A percentile compares a stretch with the other conserved stretches of the same genome.
Conservation (phyloP, 2,888 invertebrate species). For the Thyatira batis region DNA sequence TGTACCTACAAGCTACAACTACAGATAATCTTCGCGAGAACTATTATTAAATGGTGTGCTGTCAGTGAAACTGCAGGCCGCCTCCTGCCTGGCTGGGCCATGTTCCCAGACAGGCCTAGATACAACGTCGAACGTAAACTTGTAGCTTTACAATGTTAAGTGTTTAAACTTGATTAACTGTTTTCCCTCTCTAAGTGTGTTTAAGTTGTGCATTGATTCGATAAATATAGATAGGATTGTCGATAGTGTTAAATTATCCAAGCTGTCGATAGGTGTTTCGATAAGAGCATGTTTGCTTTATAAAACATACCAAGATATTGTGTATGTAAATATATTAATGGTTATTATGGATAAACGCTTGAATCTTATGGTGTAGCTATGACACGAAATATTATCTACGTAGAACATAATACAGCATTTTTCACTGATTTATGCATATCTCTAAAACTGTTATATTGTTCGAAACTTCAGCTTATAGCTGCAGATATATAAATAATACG, state of each 20-base stretch:
- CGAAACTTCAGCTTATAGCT: too few species aligned
- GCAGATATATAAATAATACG: neutral
- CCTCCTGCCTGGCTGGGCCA: slow-evolving; percentile 37
- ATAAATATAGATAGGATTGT: neutral
- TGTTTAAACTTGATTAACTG: slow-evolving; percentile 20
- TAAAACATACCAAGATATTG: neutral
- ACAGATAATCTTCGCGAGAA: slow-evolving; percentile 72
- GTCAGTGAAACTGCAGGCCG: slow-evolving; percentile 60
- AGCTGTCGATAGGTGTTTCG: neutral
- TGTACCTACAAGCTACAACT: slow-evolving; percentile 15
- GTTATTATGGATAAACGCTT: neutral
- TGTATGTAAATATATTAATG: neutral
- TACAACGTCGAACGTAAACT: slow-evolving; percentile 17
- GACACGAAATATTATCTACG: too few species aligned
- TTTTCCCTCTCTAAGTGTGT: slow-evolving; percentile 4
- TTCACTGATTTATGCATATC: too few species aligned
- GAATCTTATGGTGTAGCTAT: too few species aligned
- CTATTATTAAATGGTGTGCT: slow-evolving; percentile 77
- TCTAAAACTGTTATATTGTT: too few species aligned
- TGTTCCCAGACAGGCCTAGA: slow-evolving; percentile 19
- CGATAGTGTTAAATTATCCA: neutral
- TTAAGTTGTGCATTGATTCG: neutral
- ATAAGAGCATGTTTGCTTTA: neutral
- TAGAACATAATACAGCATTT: too few species aligned
- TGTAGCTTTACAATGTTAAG: slow-evolving; percentile 25